A percentile compares a stretch with the other conserved stretches of the same genome.
Conservation (phyloP, 2,113 vertebrate genomes). For the Cinclus cinclus region DNA sequence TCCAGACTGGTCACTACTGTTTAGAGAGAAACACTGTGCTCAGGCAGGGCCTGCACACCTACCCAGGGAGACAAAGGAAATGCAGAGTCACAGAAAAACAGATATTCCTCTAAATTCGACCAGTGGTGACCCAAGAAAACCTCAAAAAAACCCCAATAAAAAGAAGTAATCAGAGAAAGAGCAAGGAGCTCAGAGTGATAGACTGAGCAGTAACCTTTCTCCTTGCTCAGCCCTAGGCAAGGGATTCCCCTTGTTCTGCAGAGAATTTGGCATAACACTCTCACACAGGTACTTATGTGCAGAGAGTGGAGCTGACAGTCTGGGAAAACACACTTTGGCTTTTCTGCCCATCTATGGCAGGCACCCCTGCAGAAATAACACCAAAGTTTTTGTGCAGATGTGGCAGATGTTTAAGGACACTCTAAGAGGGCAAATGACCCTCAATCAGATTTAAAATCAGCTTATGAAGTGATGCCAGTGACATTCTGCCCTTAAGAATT, state of each 20-base stretch:
- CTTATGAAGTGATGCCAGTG: neutral
- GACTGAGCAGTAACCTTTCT: neutral
- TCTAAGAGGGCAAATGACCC: neutral
- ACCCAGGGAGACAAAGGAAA: neutral
- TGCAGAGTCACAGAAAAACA: slow-evolving; percentile 7
- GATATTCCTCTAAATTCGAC: neutral
- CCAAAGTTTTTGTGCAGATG: neutral
- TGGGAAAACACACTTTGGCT: neutral
- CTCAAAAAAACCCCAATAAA: neutral
- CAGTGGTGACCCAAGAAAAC: neutral
- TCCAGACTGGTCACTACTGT: neutral
- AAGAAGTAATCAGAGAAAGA: neutral
- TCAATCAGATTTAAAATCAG: neutral
- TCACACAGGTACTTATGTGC: neutral
- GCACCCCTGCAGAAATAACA: neutral
- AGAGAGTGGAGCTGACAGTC: neutral
- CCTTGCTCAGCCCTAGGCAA: neutral
- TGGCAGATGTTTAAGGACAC: neutral
- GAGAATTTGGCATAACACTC: neutral
- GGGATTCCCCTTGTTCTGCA: neutral
- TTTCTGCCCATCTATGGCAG: neutral
- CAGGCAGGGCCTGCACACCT: neutral
- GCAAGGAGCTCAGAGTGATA: neutral
- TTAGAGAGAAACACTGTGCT: neutral
- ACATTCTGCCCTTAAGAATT: neutral